Base-by-base conservation (phyloP, 2,113 vertebrate genomes). In the Carollia perspicillata region DNA sequence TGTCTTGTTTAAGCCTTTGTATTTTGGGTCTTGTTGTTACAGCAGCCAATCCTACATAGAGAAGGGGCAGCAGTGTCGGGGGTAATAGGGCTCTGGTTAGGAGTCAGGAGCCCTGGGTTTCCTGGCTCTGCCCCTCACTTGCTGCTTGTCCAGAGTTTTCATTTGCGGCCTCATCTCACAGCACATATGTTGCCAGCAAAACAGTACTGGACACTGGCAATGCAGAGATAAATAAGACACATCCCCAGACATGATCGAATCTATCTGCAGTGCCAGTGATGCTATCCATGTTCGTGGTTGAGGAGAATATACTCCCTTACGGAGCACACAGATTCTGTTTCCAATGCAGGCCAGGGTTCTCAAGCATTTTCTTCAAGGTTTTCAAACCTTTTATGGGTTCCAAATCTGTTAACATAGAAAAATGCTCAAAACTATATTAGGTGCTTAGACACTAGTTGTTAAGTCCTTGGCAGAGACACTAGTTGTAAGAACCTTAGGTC, bases 321-420 rank as follows among this genome's bases (percentile, higher is more conserved):
- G 33, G 47, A 65, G 40, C 22, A 40, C 37, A 18, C 2, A 14
- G 17, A 33, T 74, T 42, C 63, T 6, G 28, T 55, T 69, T 44
- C 66, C 74, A 69, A 60, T 33, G 68, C 26, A 81, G 51, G 10
- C 60, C 68, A 69, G 28, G 22, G 28, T n/a, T 84, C 35, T 90
- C 37, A 23, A 60, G 33, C 60, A 78, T 84, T 58, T 84, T 75
- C 69, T 72, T 35, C 69, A 11, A 11, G 44, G 40, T 81, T 40
- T 81, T 81, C 58, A 90, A 79, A 47, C 23, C 2, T 63, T 47
- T 42, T 68, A 5, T 55, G 63, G 37, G 6, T 89, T 94, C 20
- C 22, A 94, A 94, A 58, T 84, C 80, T 83, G 26, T 92, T 78
- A 58, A 66, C 26, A 83, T 55, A 77, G 68, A 42, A 81, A 96